A percentile compares a stretch with the other conserved stretches of the same genome.
Evolutionary conservation across 2,113 vertebrate genomes (phyloP).

Genomic region (Pogona vitticeps): DNA sequence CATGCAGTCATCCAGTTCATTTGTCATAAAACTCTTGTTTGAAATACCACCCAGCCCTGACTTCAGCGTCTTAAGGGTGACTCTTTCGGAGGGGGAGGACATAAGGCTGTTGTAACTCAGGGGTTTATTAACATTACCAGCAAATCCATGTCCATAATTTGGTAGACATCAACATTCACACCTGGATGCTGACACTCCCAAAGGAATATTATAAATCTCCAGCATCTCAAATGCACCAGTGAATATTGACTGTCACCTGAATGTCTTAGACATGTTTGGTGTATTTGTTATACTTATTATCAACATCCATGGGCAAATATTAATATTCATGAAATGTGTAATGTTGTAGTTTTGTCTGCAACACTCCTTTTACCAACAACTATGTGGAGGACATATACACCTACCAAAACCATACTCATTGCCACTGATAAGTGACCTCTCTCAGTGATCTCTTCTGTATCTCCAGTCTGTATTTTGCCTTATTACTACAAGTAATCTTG

Average conservation of each 20-base stretch:
- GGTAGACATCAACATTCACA: too few relatives aligned
- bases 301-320: neutral
- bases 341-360: neutral
- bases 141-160: too few relatives aligned
- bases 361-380: too few relatives aligned
- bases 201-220: neutral
- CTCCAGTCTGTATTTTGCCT: neutral
- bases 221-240: neutral
- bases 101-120: neutral
- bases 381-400: too few relatives aligned
- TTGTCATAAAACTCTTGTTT: neutral
- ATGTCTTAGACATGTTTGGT: neutral
- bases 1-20: neutral
- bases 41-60: neutral
- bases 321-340: neutral
- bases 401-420: neutral
- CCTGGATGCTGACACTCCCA: too few relatives aligned
- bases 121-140: neutral
- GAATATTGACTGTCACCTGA: too few relatives aligned
- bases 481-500: neutral
- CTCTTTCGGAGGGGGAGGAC: too few relatives aligned
- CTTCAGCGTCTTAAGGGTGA: neutral
- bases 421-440: neutral
- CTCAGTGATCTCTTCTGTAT: neutral
- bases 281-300: neutral